phyloP scores from a whole-genome alignment of 2,888 invertebrate genomes.

The Pyrochroa serraticornis region DNA sequence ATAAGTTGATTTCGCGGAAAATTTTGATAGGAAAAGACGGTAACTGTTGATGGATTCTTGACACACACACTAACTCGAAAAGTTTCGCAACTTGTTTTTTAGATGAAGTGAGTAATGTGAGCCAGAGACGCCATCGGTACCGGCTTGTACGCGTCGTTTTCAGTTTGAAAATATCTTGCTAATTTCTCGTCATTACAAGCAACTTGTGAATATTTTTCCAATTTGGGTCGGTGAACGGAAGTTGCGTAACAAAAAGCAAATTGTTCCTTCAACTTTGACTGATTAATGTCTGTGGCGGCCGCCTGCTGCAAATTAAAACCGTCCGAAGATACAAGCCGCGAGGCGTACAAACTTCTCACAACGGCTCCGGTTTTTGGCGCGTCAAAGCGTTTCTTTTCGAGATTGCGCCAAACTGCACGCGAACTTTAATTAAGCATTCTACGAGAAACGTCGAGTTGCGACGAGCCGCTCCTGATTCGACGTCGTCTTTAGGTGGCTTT shows the following conservation, averaged over 20 bases:
- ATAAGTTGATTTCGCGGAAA: no score
- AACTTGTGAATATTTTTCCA: neutral
- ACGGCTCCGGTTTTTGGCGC: neutral
- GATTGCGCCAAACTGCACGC: neutral
- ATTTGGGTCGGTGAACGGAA: neutral
- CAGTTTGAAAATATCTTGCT: neutral
- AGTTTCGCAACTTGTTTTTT: no score
- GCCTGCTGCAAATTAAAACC: slow-evolving; percentile 20
- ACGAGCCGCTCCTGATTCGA: slow-evolving; percentile 27
- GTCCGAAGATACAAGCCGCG: neutral
- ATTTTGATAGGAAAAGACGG: no score
- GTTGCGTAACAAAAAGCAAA: slow-evolving; percentile 5
- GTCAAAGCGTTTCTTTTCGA: neutral
- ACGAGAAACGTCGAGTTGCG: neutral
- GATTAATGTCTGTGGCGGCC: slow-evolving; percentile 13
- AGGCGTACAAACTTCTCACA: neutral
- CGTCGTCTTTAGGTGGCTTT: slow-evolving; percentile 15
- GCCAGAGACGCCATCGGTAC: no score
- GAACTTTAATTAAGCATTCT: neutral
- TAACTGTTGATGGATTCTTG: no score
- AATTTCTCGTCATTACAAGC: neutral
- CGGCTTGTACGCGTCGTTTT: no score
- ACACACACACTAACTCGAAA: no score
- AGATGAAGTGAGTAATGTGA: no score
- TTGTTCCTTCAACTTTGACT: slow-evolving; percentile 9